These are phyloP conservation scores for Sciurus carolinensis DNA, from an alignment of 2,797 vertebrate genomes.

Conservation along the genomic window DNA sequence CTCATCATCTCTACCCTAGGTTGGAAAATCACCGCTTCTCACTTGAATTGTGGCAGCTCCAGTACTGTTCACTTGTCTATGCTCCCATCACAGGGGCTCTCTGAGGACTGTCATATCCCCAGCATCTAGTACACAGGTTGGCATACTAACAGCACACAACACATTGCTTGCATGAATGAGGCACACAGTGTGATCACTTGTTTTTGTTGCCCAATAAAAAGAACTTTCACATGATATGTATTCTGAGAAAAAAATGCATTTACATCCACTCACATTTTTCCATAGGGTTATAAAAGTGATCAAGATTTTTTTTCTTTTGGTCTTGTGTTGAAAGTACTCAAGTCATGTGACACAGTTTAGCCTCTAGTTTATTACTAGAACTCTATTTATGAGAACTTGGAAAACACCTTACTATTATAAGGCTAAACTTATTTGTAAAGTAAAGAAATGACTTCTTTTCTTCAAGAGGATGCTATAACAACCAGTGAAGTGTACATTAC, in stretches of 20 bases:
- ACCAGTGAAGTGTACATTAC: background rate
- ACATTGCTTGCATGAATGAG: background rate
- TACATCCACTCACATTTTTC: background rate
- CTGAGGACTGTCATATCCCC: background rate
- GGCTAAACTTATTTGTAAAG: background rate
- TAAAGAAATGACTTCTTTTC: constrained; percentile 13
- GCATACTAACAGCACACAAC: background rate
- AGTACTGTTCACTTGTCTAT: background rate
- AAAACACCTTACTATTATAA: background rate
- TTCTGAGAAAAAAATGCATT: background rate
- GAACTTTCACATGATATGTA: background rate
- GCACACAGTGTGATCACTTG: background rate
- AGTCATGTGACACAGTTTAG: background rate
- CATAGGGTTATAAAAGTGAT: background rate
- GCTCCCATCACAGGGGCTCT: background rate
- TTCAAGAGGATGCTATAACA: background rate
- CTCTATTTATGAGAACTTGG: background rate
- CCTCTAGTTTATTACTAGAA: background rate
- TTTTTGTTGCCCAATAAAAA: background rate
- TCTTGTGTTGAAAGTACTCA: background rate
- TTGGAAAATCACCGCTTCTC: no score
- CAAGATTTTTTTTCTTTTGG: background rate
- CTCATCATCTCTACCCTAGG: no score
- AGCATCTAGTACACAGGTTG: background rate
- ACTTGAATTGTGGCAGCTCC: no score